phyloP scores from a whole-genome alignment of 2,113 vertebrate species.

The Syrmaticus mikado region DNA sequence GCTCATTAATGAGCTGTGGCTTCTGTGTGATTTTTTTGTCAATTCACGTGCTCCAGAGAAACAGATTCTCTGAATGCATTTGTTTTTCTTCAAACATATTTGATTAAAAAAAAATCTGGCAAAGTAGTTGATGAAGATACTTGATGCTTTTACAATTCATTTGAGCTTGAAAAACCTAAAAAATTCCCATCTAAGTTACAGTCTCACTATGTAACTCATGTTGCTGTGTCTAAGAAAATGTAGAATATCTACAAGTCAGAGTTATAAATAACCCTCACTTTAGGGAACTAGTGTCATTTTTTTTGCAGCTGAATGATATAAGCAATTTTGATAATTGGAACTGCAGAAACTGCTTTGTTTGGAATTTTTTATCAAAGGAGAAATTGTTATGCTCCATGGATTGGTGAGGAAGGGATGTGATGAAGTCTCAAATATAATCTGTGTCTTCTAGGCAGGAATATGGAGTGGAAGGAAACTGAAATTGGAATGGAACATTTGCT shows the following conservation, averaged over 20 bases:
- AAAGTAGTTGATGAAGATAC: background rate
- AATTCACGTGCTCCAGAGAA: background rate
- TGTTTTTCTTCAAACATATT: background rate
- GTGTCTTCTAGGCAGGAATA: background rate
- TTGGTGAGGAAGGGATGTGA: background rate
- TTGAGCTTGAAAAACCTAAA: background rate
- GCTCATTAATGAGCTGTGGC: background rate
- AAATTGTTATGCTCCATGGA: background rate
- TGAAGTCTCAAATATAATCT: background rate
- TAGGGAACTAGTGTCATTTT: background rate
- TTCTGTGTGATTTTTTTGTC: background rate
- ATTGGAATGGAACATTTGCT: background rate
- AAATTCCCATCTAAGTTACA: background rate
- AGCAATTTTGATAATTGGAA: background rate
- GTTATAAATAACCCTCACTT: background rate
- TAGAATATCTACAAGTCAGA: background rate
- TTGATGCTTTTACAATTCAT: background rate
- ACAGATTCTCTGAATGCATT: background rate
- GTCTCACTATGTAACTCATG: background rate
- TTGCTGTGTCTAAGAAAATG: background rate
- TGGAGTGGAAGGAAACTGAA: background rate
- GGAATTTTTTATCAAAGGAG: background rate
- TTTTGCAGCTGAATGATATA: background rate
- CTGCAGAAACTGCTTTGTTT: background rate
- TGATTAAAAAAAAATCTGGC: background rate